Evolutionary conservation across 2,888 invertebrate species (phyloP).

Genomic region (Phaedon cochleariae): DNA sequence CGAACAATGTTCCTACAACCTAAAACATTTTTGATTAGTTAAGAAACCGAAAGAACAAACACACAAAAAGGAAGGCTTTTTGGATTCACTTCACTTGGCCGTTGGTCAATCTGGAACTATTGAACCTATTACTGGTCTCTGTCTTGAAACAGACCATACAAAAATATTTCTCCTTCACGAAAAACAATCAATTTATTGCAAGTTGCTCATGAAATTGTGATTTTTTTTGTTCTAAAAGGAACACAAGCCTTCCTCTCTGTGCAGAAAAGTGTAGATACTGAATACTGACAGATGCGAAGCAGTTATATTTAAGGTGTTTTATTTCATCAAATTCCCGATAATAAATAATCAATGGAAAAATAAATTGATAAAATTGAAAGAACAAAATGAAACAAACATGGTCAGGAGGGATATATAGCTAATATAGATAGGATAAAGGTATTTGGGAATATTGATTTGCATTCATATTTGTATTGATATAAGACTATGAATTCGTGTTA

Average conservation of each 20-base stretch:
- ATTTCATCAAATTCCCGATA: not conserved
- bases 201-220: no score
- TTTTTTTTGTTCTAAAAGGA: no score
- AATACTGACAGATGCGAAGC: constrained; percentile 46
- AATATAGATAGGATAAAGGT: not conserved
- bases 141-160: no score
- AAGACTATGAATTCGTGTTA: no score
- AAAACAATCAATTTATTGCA: no score
- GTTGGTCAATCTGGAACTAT: no score
- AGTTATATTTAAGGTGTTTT: constrained; percentile 56
- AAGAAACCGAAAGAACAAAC: not conserved
- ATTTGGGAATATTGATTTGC: not conserved
- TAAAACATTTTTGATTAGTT: constrained; percentile 59
- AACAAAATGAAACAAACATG: not conserved
- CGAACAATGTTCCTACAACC: constrained; percentile 86
- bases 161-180: no score
- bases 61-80: not conserved
- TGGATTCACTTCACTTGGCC: no score
- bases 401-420: not conserved
- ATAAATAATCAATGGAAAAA: not conserved
- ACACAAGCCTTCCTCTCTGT: no score
- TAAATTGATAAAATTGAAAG: not conserved
- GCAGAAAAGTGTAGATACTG: no score
- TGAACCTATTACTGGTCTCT: no score
- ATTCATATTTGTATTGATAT: not conserved